These are phyloP conservation scores for Neofelis nebulosa DNA, from an alignment of 2,113 vertebrate genomes.

Conservation along the genomic window DNA sequence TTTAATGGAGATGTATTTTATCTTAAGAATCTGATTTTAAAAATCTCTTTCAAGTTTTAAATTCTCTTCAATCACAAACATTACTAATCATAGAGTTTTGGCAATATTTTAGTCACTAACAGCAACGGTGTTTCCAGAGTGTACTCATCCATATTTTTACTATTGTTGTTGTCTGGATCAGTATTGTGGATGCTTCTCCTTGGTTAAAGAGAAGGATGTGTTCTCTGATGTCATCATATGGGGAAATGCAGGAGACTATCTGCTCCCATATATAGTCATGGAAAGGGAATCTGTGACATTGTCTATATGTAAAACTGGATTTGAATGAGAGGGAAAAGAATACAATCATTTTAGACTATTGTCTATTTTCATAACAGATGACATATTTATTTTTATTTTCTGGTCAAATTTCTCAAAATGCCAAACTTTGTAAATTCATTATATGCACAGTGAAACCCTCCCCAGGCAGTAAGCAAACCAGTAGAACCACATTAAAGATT, in stretches of 20 bases:
- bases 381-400: conserved; percentile 45
- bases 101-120: background rate
- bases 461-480: background rate
- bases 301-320: background rate
- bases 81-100: background rate
- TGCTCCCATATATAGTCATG: background rate
- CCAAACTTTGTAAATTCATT: conserved; percentile 23
- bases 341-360: conserved; percentile 5
- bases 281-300: background rate
- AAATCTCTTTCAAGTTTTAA: background rate
- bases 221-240: background rate
- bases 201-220: background rate
- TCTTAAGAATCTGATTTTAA: background rate
- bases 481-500: background rate
- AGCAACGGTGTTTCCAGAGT: background rate
- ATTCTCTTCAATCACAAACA: background rate
- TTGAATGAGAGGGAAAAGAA: background rate
- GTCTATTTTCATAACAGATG: background rate
- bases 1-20: background rate
- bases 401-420: conserved; percentile 34
- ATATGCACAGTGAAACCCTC: background rate
- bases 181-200: background rate
- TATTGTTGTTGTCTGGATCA: background rate
- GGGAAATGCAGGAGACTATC: background rate
- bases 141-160: background rate